Base-by-base conservation (phyloP, 1,140 invertebrate species). In the Drosophila ananassae region DNA sequence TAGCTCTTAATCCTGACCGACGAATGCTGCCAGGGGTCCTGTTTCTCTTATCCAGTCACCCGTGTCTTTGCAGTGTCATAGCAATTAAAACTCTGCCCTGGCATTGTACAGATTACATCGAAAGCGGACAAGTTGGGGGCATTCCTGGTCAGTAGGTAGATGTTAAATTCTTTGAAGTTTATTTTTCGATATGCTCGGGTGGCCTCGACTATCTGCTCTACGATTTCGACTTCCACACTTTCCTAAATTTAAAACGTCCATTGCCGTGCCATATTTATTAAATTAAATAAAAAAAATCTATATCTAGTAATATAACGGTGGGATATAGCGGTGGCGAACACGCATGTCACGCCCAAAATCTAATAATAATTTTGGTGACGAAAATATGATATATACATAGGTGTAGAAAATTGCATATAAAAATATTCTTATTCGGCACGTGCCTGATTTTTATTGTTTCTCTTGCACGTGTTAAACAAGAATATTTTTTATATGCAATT, bases 161-260 rank as follows among this genome's bases (percentile, higher is more conserved):
- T 87, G 78, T 81, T 81, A 82, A 85, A 82, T 68, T 82, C 81
- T 85, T 85, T 87, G 82, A 87, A 75, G 81, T 87, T 78, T 77
- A 81, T 87, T 66, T 73, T 37, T 62, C 62, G 81, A 68, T 73
- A 52, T 63, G 46, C 61, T 57, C 69, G 46, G 57, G 58, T 73
- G 68, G 44, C 63, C 61, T 57, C 10, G 28, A 32, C 8, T 32
- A 2, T 8, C 32, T 3, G 1, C 32, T 9, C 8, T 32, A 9
- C 3, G 32, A 32, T 10, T 32, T 32, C 2, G 8, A 32, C 34
- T 37, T n/a, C 10, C 34, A n/a, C 10, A 12, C 2, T 3, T 10
- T 4, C 10, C 8, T 10, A 5, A n/a, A 41, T 13, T 41, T 0
- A 2, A 41, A 41, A 41, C n/a, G 9, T 61, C 24, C 8, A 6